Base-by-base conservation (phyloP, 2,888 invertebrate species). In the Chaetoderma sp. region DNA sequence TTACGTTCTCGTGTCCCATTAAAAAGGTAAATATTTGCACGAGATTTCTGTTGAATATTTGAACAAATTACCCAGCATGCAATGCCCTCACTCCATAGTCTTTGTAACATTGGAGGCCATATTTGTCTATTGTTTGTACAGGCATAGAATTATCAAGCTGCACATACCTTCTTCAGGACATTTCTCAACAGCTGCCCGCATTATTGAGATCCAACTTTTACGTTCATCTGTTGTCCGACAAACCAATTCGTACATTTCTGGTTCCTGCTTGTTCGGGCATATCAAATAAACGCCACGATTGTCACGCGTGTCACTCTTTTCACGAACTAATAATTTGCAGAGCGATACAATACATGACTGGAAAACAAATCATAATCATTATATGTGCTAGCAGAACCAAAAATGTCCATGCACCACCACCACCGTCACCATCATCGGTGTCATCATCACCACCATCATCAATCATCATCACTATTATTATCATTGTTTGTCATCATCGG, bases 191-290 rank as follows among this genome's bases (percentile, higher is more conserved):
- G 95, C 94, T 55, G 91, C 89, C 76, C 94, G 90, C 77, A 97
- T 93, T 42, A 93, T 91, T 80, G 93, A 92, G 83, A 96, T 94
- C 97, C 97, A 97, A 13, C 90, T 88, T 80, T 93, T 93, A 82
- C 95, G 93, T 79, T 96, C 95, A 86, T 94, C 94, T 32, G 95
- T 95, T 80, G 94, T 93, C 28, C 92, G 91, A 70, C 90, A 90
- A 82, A 96, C 92, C 59, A 98, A 88, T 84, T 97, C 97, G 84
- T 96, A 97, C 96, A 98, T 97, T 89, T 97, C 97, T 0, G 96
- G 96, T 82, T 93, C 94, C 4, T 92, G 74, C 4, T 95, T 94
- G 81, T 95, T 95, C 75, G 95, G 94, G 73, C 94, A 94, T 78
- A 98, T 96, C 61, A 98, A 90, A 88, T 96, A 97, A 79, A 98